Base-by-base conservation (phyloP, 2,888 invertebrate genomes). In the Agonopterix arenella region DNA sequence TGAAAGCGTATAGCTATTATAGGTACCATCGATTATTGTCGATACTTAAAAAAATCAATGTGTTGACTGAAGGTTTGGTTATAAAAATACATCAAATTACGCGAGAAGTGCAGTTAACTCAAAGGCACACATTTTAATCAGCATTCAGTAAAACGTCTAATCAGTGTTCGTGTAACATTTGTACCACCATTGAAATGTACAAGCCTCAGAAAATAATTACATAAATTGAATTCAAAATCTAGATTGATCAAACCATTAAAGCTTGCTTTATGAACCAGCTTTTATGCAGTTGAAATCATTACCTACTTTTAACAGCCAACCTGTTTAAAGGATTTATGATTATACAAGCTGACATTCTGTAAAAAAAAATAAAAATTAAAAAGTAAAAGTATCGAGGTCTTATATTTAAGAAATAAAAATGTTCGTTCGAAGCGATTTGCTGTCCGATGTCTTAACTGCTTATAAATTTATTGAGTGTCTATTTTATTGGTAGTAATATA, bases 201-300 rank as follows among this genome's bases (percentile, higher is more conserved):
- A 7, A 28, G 28, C 28, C 7, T 28, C 7, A 28, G 28, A 28
- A 28, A 28, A 28, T 28, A 28, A 28, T 28, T 28, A 28, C 28
- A 28, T 28, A 28, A 28, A 28, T 28, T 28, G 28, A 28, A 28
- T 28, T 28, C 28, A 28, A 49, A 48, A 42, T 51, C 45, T 11
- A 56, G 54, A 58, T 60, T 46, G 55, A 59, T 58, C 57, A 10
- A 50, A 45, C 52, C 54, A 58, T 59, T 59, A 59, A 58, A 58
- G 55, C 54, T 56, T 58, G 58, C 50, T 59, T 56, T 60, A 51
- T 47, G 47, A 47, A 46, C 36, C 38, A 48, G 50, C 44, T 43
- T 46, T 13, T 43, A 46, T 10, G 47, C 44, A 47, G 50, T 51
- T 51, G 47, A 57, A 57, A 53, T 56, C 44, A 52, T 56, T 57